Percentiles rank a stretch among this genome's conserved stretches.
These are phyloP conservation scores for Eupithecia subumbrata DNA, from an alignment of 2,888 invertebrate species.

Conservation along the genomic window DNA sequence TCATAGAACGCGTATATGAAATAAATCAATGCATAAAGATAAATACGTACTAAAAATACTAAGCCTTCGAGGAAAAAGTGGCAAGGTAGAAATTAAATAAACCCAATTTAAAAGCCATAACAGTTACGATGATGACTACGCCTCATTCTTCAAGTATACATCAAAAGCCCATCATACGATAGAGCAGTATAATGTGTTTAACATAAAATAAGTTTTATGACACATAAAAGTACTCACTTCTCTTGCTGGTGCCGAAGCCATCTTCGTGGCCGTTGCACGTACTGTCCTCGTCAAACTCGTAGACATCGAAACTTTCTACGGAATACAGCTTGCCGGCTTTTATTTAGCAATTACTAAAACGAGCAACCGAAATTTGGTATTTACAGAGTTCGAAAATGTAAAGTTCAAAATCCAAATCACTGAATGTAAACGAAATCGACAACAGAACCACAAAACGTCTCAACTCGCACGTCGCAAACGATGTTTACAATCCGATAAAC, in stretches of 20 bases:
- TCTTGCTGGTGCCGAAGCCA: slow-evolving; percentile 73
- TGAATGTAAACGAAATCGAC: background rate
- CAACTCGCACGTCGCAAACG: slow-evolving; percentile 48
- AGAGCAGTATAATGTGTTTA: slow-evolving; percentile 45
- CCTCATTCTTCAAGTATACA: slow-evolving; percentile 23
- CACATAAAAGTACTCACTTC: slow-evolving; percentile 69
- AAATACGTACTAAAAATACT: background rate
- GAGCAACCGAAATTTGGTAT: slow-evolving; percentile 20
- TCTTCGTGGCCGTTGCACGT: slow-evolving; percentile 75
- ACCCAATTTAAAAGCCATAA: slow-evolving; percentile 5
- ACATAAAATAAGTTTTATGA: slow-evolving; percentile 52
- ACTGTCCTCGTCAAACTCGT: slow-evolving; percentile 79
- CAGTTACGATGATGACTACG: slow-evolving; percentile 8
- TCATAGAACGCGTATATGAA: background rate
- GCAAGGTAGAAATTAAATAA: background rate
- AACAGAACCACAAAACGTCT: slow-evolving; percentile 33
- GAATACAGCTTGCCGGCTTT: slow-evolving; percentile 82
- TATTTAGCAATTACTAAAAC: slow-evolving; percentile 43
- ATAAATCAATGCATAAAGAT: background rate
- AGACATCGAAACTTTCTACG: slow-evolving; percentile 81
- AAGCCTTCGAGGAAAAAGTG: background rate
- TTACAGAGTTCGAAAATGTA: slow-evolving; percentile 12
- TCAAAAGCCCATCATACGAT: slow-evolving; percentile 26
- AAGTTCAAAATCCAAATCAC: slow-evolving; percentile 26
- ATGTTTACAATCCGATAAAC: slow-evolving; percentile 67